phyloP scores from a whole-genome alignment of 2,113 vertebrate genomes.

The Arenaria interpres region DNA sequence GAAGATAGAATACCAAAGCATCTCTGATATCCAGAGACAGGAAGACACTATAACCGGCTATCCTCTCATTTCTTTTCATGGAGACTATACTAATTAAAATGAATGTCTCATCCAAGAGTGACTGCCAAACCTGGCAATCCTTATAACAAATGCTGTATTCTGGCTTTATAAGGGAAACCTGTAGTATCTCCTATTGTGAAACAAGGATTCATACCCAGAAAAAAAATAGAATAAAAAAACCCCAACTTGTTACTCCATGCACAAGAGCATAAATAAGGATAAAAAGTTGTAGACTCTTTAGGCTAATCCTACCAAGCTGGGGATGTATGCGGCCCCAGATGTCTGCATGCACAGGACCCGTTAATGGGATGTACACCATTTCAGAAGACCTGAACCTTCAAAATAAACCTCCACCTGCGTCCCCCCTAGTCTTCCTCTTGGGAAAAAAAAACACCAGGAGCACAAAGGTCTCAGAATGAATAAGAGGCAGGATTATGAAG shows the following conservation, averaged over 20 bases:
- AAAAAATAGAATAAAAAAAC: not conserved
- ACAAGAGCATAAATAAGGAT: not conserved
- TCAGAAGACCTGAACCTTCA: not conserved
- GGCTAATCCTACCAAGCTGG: not conserved
- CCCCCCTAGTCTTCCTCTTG: not conserved
- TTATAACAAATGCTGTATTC: constrained; percentile 21
- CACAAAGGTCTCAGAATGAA: not conserved
- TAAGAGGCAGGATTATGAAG: not conserved
- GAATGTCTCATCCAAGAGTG: constrained; percentile 18
- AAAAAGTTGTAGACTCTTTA: not conserved
- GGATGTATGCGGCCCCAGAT: not conserved
- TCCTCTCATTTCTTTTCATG: constrained; percentile 6
- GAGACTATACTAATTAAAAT: constrained; percentile 36
- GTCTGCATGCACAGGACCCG: not conserved
- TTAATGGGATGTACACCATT: not conserved
- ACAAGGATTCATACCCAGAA: constrained; percentile 5
- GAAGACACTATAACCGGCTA: not conserved
- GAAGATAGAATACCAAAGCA: not conserved
- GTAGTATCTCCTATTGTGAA: constrained; percentile 4
- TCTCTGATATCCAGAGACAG: not conserved
- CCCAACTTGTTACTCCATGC: not conserved
- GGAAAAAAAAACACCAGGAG: not conserved
- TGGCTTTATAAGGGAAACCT: constrained; percentile 38
- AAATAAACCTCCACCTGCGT: not conserved
- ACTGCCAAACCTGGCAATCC: not conserved